Conservation (phyloP, 2,888 invertebrate genomes). For the Pyrocoelia pectoralis region DNA sequence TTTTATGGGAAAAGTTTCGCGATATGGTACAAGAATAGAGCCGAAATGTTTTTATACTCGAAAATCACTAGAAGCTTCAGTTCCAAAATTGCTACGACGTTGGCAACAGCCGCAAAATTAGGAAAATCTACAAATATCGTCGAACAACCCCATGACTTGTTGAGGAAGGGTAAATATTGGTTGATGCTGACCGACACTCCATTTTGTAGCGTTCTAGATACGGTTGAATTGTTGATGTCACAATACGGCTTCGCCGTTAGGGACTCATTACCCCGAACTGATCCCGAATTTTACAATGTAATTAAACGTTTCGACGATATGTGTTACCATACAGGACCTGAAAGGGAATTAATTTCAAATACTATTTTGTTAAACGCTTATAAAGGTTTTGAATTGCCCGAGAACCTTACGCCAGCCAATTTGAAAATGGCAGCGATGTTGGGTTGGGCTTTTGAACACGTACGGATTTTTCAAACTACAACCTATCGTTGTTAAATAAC, state of each 20-base stretch:
- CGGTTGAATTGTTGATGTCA: background rate
- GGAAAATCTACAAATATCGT: too few species aligned
- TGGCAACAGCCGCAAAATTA: too few species aligned
- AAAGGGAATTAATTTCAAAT: background rate
- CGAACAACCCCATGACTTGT: too few species aligned
- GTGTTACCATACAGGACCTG: slow-evolving; percentile 2
- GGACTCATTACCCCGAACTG: background rate
- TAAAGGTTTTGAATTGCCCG: background rate
- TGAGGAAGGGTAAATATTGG: too few species aligned
- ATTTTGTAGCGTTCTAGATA: background rate
- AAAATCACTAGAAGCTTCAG: too few species aligned
- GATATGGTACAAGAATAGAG: too few species aligned
- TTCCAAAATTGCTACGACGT: too few species aligned
- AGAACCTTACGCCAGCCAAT: background rate
- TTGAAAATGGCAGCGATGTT: background rate
- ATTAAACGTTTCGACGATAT: background rate
- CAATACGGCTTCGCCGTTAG: background rate
- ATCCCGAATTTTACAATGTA: background rate
- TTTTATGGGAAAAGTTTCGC: too few species aligned
- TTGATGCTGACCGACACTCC: too few species aligned
- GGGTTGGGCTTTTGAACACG: background rate
- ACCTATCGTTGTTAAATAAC: background rate
- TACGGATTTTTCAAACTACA: background rate
- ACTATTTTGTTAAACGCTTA: background rate
- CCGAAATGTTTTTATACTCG: too few species aligned